These are phyloP conservation scores for Clamator glandarius DNA, from an alignment of 2,797 vertebrate species.

Conservation along the genomic window DNA sequence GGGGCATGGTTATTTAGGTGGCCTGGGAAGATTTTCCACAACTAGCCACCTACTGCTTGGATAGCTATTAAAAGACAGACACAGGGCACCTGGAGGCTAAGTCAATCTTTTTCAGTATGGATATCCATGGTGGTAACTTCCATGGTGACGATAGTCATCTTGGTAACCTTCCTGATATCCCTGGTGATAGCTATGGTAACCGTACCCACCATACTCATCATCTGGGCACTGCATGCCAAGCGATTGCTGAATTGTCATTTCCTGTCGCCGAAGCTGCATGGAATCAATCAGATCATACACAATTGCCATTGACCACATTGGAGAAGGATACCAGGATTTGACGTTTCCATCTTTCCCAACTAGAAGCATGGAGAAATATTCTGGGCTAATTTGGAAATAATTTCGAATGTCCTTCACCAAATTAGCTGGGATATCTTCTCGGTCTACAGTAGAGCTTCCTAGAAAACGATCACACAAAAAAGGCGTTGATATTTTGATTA, in stretches of 20 bases:
- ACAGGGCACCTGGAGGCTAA: neutral
- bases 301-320: conserved; percentile 98
- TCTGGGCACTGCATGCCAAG: conserved; percentile 98
- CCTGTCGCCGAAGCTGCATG: conserved; percentile 97
- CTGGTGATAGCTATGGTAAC: conserved; percentile 92
- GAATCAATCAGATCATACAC: conserved; percentile 98
- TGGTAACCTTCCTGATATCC: conserved; percentile 96
- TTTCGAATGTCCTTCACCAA: conserved; percentile 96
- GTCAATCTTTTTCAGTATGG: conserved; percentile 83
- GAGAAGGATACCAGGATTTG: conserved; percentile 98
- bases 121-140: conserved; percentile 89
- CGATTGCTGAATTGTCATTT: conserved; percentile 99
- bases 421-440: conserved; percentile 88
- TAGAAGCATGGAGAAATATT: conserved; percentile 99
- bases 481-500: neutral
- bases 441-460: conserved; percentile 94
- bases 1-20: conserved; percentile 16
- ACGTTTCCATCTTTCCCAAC: conserved; percentile 98
- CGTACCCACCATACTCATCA: conserved; percentile 95
- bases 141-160: conserved; percentile 87
- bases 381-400: conserved; percentile 97
- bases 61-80: conserved; percentile 48
- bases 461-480: conserved; percentile 38
- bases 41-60: conserved; percentile 26
- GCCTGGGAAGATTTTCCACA: conserved; percentile 37